A percentile compares a stretch with the other conserved stretches of the same genome.
These are phyloP conservation scores for Panthera leo DNA, from an alignment of 2,113 vertebrate genomes.

Conservation along the genomic window DNA sequence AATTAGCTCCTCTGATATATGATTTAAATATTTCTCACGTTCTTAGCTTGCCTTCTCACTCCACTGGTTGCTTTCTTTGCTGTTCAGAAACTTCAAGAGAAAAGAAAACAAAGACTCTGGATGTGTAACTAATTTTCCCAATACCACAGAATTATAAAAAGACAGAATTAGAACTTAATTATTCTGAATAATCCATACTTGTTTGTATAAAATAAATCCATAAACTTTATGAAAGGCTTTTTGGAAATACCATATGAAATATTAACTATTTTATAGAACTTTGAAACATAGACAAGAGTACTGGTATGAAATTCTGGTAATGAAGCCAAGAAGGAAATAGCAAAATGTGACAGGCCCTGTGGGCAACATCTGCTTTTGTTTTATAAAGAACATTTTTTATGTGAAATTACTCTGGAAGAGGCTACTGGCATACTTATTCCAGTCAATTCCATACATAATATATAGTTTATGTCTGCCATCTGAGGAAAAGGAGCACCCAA, in stretches of 20 bases:
- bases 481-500: not conserved
- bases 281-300: not conserved
- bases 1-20: not conserved
- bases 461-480: not conserved
- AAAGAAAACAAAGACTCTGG: not conserved
- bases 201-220: slow-evolving; percentile 12
- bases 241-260: not conserved
- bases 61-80: not conserved
- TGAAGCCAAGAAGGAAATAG: slow-evolving; percentile 30
- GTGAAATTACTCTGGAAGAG: slow-evolving; percentile 48
- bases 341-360: not conserved
- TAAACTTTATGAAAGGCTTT: not conserved
- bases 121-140: not conserved
- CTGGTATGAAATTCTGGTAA: slow-evolving; percentile 7
- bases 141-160: slow-evolving; percentile 4
- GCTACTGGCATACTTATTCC: slow-evolving; percentile 33
- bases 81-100: not conserved
- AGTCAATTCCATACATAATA: slow-evolving; percentile 29
- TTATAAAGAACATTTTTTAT: slow-evolving; percentile 53
- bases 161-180: not conserved
- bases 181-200: not conserved
- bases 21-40: not conserved
- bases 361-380: slow-evolving; percentile 56
- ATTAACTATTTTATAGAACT: slow-evolving; percentile 8
- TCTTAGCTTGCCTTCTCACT: not conserved